Evolutionary conservation across 1,140 invertebrate species (phyloP).

Genomic region (Augochlora pura): DNA sequence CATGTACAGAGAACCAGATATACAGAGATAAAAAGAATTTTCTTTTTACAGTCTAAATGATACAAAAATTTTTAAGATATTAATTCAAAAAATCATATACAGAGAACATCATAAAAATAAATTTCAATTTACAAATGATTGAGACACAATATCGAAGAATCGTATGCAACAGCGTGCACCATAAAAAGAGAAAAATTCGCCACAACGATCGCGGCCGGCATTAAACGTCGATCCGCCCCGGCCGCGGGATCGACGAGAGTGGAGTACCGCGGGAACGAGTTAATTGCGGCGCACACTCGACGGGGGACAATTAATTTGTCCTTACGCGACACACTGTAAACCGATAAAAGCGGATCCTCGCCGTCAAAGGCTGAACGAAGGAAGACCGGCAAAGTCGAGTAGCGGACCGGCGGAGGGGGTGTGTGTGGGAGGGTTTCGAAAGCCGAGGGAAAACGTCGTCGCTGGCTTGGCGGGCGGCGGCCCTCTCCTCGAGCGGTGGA

Average conservation of each 20-base stretch:
- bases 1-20: too few relatives aligned
- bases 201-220: not conserved
- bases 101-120: too few relatives aligned
- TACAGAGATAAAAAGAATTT: too few relatives aligned
- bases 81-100: too few relatives aligned
- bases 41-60: too few relatives aligned
- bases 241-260: not conserved
- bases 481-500: not conserved
- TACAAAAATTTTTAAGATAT: too few relatives aligned
- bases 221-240: not conserved
- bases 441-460: conserved; percentile 23
- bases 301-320: conserved; percentile 26
- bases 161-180: too few relatives aligned
- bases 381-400: not conserved
- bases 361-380: conserved; percentile 13
- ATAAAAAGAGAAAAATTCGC: too few relatives aligned
- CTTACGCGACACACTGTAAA: conserved; percentile 20
- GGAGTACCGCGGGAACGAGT: too few relatives aligned
- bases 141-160: too few relatives aligned
- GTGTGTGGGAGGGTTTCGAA: not conserved
- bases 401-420: too few relatives aligned
- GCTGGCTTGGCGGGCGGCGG: not conserved
- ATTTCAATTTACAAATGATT: too few relatives aligned
- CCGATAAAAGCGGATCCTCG: conserved; percentile 18
- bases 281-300: conserved; percentile 25